These are phyloP conservation scores for Puffinus mauretanicus DNA, from an alignment of 2,113 vertebrate species.

Conservation along the genomic window DNA sequence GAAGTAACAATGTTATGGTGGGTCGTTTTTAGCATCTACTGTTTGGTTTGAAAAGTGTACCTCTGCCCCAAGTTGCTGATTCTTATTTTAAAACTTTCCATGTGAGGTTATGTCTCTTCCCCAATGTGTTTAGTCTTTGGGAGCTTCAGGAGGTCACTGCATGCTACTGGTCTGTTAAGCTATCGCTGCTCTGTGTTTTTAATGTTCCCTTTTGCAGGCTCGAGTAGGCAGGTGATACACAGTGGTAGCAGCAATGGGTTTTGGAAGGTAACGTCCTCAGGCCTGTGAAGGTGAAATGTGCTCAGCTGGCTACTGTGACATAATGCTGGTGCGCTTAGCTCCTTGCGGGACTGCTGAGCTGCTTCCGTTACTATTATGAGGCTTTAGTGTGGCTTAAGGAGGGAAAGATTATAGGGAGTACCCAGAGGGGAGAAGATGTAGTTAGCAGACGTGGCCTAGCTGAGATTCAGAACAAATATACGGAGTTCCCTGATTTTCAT, in stretches of 20 bases:
- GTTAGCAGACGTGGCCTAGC: background rate
- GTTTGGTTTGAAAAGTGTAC: background rate
- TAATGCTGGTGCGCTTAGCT: background rate
- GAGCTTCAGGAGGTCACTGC: background rate
- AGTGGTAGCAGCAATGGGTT: background rate
- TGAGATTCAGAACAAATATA: background rate
- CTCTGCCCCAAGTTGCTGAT: background rate
- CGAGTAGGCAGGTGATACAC: background rate
- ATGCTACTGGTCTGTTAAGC: too few relatives aligned
- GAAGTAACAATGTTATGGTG: background rate
- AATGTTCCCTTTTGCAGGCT: background rate
- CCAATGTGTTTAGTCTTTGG: background rate
- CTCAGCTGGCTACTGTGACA: fast-evolving
- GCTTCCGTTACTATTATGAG: background rate
- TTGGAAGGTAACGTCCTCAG: background rate
- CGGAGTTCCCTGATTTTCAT: background rate
- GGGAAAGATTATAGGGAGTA: background rate
- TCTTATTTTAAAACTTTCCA: background rate
- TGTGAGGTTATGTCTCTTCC: background rate
- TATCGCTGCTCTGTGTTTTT: background rate
- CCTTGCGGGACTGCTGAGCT: background rate
- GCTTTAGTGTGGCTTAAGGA: background rate
- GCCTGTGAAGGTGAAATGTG: background rate
- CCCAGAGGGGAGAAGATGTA: background rate
- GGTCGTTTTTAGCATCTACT: background rate